These are phyloP conservation scores for Drosophila nigrodunni DNA, from an alignment of 1,140 invertebrate genomes.

Conservation along the genomic window DNA sequence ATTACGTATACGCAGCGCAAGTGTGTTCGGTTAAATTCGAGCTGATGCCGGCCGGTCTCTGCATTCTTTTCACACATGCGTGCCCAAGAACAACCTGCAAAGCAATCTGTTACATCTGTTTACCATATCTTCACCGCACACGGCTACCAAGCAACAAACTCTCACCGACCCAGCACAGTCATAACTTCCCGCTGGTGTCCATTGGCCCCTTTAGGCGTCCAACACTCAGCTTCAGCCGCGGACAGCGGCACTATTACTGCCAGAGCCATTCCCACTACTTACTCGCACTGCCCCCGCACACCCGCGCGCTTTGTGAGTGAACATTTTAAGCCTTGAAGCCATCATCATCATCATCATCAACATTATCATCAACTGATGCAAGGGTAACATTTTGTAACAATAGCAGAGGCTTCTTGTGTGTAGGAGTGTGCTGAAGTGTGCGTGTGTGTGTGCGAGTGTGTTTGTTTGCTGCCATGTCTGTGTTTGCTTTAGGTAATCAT, in stretches of 20 bases:
- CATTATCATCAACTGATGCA: constrained; percentile 29
- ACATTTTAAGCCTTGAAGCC: constrained; percentile 74
- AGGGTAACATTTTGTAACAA: constrained; percentile 69
- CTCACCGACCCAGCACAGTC: background rate
- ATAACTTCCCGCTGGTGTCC: constrained; percentile 16
- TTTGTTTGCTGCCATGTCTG: constrained; percentile 73
- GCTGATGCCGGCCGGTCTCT: constrained; percentile 21
- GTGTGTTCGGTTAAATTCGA: background rate
- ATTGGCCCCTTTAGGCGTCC: constrained; percentile 27
- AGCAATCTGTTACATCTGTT: constrained; percentile 14
- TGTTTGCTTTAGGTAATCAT: constrained; percentile 82
- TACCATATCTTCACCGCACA: too few relatives aligned
- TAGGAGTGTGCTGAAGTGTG: background rate
- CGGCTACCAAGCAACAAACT: too few relatives aligned
- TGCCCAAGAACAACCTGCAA: constrained; percentile 42
- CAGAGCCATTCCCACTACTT: background rate
- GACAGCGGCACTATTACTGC: background rate
- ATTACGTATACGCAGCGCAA: constrained; percentile 72
- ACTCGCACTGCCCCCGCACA: background rate
- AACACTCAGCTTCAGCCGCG: constrained; percentile 17
- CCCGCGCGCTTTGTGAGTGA: constrained; percentile 44
- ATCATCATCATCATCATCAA: constrained; percentile 39
- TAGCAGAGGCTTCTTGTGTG: constrained; percentile 24
- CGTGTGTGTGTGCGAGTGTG: constrained; percentile 47
- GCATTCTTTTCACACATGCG: constrained; percentile 74